A percentile compares a stretch with the other conserved stretches of the same genome.
Conservation (phyloP, 2,888 invertebrate species). For the Arctia plantaginis region DNA sequence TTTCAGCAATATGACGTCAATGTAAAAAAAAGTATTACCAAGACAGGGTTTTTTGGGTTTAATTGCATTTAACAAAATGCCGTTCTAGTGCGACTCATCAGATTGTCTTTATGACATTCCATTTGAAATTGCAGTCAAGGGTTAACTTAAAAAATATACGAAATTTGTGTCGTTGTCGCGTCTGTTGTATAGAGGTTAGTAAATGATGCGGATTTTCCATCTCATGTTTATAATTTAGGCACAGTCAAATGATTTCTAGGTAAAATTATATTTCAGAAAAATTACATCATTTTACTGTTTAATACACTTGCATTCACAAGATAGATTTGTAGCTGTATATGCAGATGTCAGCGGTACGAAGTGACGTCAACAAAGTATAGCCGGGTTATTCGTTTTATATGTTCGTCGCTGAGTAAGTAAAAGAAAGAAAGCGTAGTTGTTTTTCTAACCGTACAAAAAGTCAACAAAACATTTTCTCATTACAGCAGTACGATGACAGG, state of each 20-base stretch:
- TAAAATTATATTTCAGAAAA: neutral
- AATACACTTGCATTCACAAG: neutral
- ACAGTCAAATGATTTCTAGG: too few relatives aligned
- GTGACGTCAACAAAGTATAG: neutral
- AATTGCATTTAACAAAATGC: neutral
- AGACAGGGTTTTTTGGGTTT: neutral
- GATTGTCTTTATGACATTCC: neutral
- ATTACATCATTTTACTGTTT: neutral
- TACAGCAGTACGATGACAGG: constrained; percentile 5
- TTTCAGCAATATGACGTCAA: neutral
- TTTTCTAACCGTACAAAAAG: neutral
- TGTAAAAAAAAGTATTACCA: neutral
- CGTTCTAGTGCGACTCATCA: neutral
- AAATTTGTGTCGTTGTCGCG: too few relatives aligned
- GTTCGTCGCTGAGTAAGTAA: neutral
- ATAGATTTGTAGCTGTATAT: neutral
- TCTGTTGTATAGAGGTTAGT: too few relatives aligned
- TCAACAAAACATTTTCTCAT: constrained; percentile 3
- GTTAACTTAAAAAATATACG: too few relatives aligned
- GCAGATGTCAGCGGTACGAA: neutral
- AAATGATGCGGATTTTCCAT: too few relatives aligned
- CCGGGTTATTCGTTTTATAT: neutral
- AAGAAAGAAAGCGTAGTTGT: neutral
- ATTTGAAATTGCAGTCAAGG: too few relatives aligned
- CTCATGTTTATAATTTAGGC: too few relatives aligned